Evolutionary conservation across 2,113 vertebrate genomes (phyloP).

Genomic region (Laterallus jamaicensis): DNA sequence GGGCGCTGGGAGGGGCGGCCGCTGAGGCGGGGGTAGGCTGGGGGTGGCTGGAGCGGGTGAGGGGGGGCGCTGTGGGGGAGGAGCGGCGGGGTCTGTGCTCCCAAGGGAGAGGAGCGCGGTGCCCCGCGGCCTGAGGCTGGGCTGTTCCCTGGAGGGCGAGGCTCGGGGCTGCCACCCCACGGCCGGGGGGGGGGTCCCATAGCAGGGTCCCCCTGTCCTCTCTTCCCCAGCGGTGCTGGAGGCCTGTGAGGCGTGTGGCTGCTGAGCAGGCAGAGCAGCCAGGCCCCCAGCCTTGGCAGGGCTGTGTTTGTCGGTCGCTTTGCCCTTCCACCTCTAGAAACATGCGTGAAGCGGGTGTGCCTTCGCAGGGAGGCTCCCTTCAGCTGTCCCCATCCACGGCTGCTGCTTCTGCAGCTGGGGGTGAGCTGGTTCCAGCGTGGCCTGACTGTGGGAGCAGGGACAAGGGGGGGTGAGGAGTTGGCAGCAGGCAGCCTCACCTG

Average conservation of each 20-base stretch:
- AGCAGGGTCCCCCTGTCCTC: too few species aligned
- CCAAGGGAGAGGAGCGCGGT: accelerated
- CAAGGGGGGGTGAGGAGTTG: too few species aligned
- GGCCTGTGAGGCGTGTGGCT: neutral
- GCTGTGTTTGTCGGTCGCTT: neutral
- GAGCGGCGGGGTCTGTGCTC: accelerated
- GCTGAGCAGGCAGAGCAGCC: accelerated
- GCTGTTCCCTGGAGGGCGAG: neutral
- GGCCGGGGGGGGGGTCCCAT: too few species aligned
- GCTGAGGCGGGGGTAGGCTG: neutral
- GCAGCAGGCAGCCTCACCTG: neutral
- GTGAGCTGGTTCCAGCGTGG: accelerated
- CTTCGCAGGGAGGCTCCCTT: too few species aligned
- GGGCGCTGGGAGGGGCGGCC: too few species aligned
- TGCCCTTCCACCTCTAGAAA: neutral
- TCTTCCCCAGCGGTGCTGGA: accelerated
- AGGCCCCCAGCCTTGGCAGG: neutral
- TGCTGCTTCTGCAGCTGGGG: neutral
- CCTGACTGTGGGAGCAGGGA: too few species aligned
- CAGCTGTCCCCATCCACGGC: neutral
- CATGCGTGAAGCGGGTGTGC: accelerated
- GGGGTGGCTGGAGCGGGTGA: too few species aligned
- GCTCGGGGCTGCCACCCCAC: too few species aligned
- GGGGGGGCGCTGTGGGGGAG: too few species aligned
- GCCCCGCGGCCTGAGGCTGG: accelerated